Conservation (phyloP, 2,113 vertebrate species). For the Drymodes brunneopygia region DNA sequence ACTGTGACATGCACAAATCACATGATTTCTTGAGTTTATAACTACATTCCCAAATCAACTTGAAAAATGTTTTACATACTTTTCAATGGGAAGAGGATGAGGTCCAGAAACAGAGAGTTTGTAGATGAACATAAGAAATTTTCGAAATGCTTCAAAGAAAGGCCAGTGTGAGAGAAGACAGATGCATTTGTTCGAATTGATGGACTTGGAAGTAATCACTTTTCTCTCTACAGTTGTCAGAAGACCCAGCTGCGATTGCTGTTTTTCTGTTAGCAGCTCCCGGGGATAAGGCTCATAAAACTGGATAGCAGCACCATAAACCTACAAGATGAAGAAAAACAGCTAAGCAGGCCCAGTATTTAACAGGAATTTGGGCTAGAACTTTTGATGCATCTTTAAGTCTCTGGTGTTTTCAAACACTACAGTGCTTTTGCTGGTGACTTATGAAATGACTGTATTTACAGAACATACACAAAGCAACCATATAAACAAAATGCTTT, state of each 20-base stretch:
- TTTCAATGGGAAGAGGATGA: conserved; percentile 97
- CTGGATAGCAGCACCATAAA: conserved; percentile 96
- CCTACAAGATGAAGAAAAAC: conserved; percentile 68
- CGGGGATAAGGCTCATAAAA: conserved; percentile 90
- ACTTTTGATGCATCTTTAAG: background rate
- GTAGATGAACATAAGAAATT: conserved; percentile 97
- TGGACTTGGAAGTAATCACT: conserved; percentile 82
- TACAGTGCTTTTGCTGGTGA: background rate
- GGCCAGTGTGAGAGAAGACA: conserved; percentile 98
- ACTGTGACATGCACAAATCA: background rate
- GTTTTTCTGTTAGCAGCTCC: conserved; percentile 88
- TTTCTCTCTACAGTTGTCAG: conserved; percentile 90
- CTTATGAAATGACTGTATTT: background rate
- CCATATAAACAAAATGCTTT: background rate
- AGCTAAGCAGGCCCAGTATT: background rate
- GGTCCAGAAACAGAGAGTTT: conserved; percentile 94
- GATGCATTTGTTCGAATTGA: conserved; percentile 97
- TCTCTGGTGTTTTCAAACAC: background rate
- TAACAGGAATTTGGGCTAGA: background rate
- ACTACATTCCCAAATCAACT: background rate
- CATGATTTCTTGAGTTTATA: background rate
- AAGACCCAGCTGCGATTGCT: conserved; percentile 89
- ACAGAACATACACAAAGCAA: background rate
- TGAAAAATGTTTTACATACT: conserved; percentile 75
- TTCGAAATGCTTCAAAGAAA: conserved; percentile 93